These are phyloP conservation scores for Indicator maculatus DNA, from an alignment of 2,113 vertebrate genomes.

Conservation along the genomic window DNA sequence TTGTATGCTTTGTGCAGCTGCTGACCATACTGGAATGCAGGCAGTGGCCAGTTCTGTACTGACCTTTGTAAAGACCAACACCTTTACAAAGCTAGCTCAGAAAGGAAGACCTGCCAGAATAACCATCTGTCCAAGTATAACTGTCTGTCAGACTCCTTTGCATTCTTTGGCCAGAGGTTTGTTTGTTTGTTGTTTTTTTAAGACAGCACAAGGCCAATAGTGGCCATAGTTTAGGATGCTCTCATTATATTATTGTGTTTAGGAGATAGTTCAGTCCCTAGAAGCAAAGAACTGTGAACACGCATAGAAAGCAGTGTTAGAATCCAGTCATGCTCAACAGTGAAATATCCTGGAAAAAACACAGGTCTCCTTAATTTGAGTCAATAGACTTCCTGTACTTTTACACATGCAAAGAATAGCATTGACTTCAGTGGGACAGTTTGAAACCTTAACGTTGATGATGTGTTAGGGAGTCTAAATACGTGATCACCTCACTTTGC, in stretches of 20 bases:
- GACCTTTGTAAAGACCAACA: background rate
- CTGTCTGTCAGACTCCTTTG: background rate
- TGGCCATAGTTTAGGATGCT: background rate
- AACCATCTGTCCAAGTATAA: background rate
- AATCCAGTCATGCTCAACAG: background rate
- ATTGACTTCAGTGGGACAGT: background rate
- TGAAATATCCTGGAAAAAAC: background rate
- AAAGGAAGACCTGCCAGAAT: background rate
- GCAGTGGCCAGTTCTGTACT: background rate
- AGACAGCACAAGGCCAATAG: background rate
- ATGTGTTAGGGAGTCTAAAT: background rate
- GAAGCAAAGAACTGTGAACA: background rate
- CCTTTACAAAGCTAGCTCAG: background rate
- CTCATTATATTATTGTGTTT: background rate
- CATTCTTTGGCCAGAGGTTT: background rate
- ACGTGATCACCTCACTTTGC: background rate
- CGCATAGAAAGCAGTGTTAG: background rate
- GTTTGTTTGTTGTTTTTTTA: background rate
- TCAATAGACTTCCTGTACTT: background rate
- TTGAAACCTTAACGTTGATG: background rate
- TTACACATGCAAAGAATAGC: background rate
- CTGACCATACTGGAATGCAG: background rate
- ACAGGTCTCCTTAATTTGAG: background rate
- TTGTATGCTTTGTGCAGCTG: background rate
- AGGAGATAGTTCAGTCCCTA: background rate